These are phyloP conservation scores for Poliocrania exsul DNA, from an alignment of 2,797 vertebrate species.

Conservation along the genomic window DNA sequence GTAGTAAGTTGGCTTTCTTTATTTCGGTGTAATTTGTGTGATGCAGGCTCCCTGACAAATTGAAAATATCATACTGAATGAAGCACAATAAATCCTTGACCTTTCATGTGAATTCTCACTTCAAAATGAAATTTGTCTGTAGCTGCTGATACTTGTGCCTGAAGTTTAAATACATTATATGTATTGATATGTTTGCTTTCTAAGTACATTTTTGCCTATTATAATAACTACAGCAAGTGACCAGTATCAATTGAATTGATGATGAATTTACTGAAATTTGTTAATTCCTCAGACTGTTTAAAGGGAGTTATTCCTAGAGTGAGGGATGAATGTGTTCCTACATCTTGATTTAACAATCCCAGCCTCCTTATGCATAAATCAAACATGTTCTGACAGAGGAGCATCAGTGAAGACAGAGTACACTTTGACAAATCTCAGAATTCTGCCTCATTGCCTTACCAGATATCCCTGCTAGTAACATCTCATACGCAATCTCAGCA, in stretches of 20 bases:
- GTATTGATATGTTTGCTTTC: not conserved
- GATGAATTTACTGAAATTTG: not conserved
- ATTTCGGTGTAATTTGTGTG: not conserved
- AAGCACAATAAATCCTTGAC: not conserved
- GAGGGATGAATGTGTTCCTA: not conserved
- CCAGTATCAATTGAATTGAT: not conserved
- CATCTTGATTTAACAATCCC: not conserved
- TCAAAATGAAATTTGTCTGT: not conserved
- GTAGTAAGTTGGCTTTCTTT: not conserved
- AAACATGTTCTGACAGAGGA: not conserved
- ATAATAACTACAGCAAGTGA: not conserved
- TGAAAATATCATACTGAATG: not conserved
- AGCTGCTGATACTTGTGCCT: not conserved
- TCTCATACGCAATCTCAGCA: not conserved
- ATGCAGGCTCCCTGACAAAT: not conserved
- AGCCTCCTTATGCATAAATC: not conserved
- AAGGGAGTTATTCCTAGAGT: not conserved
- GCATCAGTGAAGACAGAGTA: not conserved
- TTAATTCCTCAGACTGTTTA: not conserved
- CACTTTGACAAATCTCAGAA: not conserved
- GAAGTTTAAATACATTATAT: not conserved
- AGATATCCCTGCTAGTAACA: rapidly evolving
- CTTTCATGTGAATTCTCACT: not conserved
- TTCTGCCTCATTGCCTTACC: not conserved
- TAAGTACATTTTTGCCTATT: not conserved